Evolutionary conservation across 2,797 vertebrate species (phyloP).

Genomic region (Hypotaenidia okinawae): DNA sequence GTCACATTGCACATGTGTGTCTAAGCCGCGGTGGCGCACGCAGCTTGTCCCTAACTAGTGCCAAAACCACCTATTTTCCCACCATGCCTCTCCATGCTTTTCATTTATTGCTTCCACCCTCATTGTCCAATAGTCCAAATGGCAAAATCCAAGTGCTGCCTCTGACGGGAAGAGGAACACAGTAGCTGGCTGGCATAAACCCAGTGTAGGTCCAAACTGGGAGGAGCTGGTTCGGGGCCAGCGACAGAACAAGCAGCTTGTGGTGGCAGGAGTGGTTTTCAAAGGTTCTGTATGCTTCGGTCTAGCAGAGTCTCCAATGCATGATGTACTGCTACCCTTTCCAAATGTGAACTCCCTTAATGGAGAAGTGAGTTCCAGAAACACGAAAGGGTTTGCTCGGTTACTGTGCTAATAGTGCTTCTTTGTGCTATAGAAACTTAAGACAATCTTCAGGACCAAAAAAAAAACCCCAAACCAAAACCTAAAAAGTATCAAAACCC

Average conservation of each 20-base stretch:
- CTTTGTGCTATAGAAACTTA: not conserved
- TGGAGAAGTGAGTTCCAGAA: not conserved
- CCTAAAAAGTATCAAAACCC: not conserved
- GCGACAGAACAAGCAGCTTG: not conserved
- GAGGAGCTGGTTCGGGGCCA: not conserved
- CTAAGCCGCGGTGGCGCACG: not conserved
- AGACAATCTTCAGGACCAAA: not conserved
- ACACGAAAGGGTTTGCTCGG: not conserved
- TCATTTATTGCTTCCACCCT: not conserved
- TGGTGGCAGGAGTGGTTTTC: not conserved
- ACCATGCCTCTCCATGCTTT: not conserved
- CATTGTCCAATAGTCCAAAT: not conserved
- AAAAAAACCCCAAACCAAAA: too few species aligned
- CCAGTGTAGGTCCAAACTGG: not conserved
- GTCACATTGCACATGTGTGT: not conserved
- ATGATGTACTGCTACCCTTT: not conserved
- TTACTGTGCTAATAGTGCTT: not conserved
- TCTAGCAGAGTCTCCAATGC: not conserved
- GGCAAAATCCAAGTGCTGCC: not conserved
- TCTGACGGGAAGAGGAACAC: not conserved
- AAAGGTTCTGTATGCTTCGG: not conserved
- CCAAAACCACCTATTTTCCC: not conserved
- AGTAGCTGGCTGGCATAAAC: not conserved
- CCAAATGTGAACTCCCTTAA: not conserved
- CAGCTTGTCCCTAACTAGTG: not conserved